phyloP scores from a whole-genome alignment of 2,797 vertebrate species.

The Furcifer pardalis region DNA sequence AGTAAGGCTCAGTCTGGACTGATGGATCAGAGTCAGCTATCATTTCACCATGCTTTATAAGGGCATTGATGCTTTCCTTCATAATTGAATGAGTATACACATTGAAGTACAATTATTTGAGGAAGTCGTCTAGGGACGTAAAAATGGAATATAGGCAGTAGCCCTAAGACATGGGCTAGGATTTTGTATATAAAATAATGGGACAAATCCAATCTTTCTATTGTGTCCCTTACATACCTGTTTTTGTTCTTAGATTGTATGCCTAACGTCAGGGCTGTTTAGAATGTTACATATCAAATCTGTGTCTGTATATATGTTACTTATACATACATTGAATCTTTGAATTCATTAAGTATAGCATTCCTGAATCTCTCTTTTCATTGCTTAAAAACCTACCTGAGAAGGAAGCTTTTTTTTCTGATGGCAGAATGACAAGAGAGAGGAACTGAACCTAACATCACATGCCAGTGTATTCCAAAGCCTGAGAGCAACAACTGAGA shows the following conservation, averaged over 20 bases:
- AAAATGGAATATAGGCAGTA: neutral
- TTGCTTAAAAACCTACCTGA: too few species aligned
- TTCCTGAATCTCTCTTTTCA: too few species aligned
- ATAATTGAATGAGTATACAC: neutral
- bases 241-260: neutral
- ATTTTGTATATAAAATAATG: neutral
- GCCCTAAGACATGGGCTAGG: neutral
- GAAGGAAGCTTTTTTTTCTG: too few species aligned
- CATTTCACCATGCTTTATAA: too few species aligned
- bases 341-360: too few species aligned
- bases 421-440: too few species aligned
- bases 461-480: too few species aligned
- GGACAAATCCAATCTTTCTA: neutral
- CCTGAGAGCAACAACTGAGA: neutral
- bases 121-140: neutral
- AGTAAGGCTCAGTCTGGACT: neutral
- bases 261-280: neutral
- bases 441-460: too few species aligned
- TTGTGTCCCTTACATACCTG: neutral
- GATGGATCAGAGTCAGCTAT: too few species aligned
- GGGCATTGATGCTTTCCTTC: neutral
- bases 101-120: neutral
- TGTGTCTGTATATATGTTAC: neutral
- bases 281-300: too few species aligned
- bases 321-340: neutral